Conservation (phyloP, 2,888 invertebrate genomes). For the Ferrisia virgata region DNA sequence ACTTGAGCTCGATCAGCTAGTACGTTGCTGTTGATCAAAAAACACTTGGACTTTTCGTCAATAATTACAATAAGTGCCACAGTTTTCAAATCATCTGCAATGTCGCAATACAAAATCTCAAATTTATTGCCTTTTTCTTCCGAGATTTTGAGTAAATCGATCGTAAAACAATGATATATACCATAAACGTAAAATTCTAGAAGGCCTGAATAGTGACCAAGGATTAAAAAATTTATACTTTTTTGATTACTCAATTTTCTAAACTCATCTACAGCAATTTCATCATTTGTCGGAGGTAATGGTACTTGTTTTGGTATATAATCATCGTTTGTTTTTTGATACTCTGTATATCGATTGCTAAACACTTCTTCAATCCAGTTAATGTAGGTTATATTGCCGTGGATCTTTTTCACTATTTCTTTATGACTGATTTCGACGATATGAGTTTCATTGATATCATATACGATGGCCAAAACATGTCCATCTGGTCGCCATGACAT, state of each 20-base stretch:
- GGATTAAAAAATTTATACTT: slow-evolving; percentile 71
- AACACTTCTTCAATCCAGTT: neutral
- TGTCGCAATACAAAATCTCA: neutral
- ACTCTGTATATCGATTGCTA: neutral
- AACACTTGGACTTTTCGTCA: neutral
- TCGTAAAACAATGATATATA: slow-evolving; percentile 74
- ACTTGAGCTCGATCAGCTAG: neutral
- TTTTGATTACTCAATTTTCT: slow-evolving; percentile 56
- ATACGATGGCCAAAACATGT: slow-evolving; percentile 73
- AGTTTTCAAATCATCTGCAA: slow-evolving; percentile 9
- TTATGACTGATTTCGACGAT: slow-evolving; percentile 78
- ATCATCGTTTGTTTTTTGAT: neutral
- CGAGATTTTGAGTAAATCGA: slow-evolving; percentile 58
- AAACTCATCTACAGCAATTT: slow-evolving; percentile 38
- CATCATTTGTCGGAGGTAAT: neutral
- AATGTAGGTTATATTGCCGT: neutral
- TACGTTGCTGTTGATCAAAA: neutral
- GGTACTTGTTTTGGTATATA: neutral
- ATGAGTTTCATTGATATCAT: slow-evolving; percentile 56
- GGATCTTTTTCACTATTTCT: slow-evolving; percentile 60
- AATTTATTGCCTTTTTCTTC: slow-evolving; percentile 55
- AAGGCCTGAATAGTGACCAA: slow-evolving; percentile 72
- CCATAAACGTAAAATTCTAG: slow-evolving; percentile 78
- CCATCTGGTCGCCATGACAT: slow-evolving; percentile 94
- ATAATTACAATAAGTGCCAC: neutral